phyloP scores from a whole-genome alignment of 2,888 invertebrate genomes.

The Electrophaes corylata region DNA sequence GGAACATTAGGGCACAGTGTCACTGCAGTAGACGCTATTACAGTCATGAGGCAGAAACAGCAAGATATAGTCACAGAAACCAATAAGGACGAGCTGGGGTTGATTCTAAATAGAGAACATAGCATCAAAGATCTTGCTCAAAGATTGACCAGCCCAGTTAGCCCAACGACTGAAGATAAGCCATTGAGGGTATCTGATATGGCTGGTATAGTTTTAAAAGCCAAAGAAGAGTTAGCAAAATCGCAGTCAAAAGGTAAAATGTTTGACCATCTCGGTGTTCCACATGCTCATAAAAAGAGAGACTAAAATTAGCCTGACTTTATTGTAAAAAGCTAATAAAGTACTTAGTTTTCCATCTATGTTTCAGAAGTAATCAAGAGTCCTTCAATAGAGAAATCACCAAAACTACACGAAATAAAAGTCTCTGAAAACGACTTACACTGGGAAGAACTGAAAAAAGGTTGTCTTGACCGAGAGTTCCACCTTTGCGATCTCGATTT shows the following conservation, averaged over 20 bases:
- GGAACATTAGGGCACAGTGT: slow-evolving; percentile 83
- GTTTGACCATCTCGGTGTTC: background rate
- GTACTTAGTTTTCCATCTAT: background rate
- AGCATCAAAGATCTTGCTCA: slow-evolving; percentile 95
- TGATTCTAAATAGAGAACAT: slow-evolving; percentile 91
- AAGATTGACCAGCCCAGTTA: slow-evolving; percentile 89
- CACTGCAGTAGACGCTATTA: slow-evolving; percentile 69
- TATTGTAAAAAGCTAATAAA: too few relatives aligned
- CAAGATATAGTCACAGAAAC: slow-evolving; percentile 85
- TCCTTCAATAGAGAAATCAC: slow-evolving; percentile 87
- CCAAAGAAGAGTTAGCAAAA: slow-evolving; percentile 95
- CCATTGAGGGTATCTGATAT: slow-evolving; percentile 90
- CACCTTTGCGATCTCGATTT: slow-evolving; percentile 98
- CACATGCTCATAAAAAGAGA: too few relatives aligned
- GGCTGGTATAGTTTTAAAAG: slow-evolving; percentile 95
- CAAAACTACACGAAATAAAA: slow-evolving; percentile 88
- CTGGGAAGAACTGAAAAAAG: slow-evolving; percentile 94
- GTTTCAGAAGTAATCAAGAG: slow-evolving; percentile 88
- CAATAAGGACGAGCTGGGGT: slow-evolving; percentile 80
- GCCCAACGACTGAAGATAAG: slow-evolving; percentile 84
- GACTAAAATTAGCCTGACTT: too few relatives aligned
- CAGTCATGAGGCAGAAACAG: slow-evolving; percentile 79
- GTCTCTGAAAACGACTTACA: slow-evolving; percentile 97
- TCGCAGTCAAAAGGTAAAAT: slow-evolving; percentile 92
- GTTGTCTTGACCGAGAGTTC: slow-evolving; percentile 89